Conservation (phyloP, 2,888 invertebrate genomes). For the Agriopis aurantiaria region DNA sequence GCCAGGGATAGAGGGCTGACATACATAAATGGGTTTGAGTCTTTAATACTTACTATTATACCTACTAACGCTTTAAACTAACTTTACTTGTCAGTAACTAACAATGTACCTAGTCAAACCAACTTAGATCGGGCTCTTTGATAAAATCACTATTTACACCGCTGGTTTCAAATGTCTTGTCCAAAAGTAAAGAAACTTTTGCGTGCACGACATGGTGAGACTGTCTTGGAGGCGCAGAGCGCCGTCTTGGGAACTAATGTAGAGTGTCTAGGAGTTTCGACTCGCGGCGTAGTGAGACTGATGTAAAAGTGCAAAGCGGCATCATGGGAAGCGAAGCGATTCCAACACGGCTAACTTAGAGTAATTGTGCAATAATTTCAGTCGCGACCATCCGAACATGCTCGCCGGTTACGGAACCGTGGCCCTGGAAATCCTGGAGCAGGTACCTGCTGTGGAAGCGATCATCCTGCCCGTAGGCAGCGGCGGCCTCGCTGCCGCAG, state of each 20-base stretch:
- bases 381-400: slow-evolving; percentile 97
- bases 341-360: background rate
- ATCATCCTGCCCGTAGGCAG: slow-evolving; percentile 96
- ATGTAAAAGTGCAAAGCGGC: no score
- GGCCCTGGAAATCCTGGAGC: slow-evolving; percentile 96
- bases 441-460: slow-evolving; percentile 94
- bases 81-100: no score
- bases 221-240: no score
- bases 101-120: no score
- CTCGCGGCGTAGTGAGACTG: no score
- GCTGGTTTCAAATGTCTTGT: no score
- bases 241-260: no score
- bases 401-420: slow-evolving; percentile 97
- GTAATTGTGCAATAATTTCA: slow-evolving; percentile 59
- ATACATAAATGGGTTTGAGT: slow-evolving; percentile 88
- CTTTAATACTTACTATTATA: background rate
- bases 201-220: background rate
- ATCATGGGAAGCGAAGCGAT: background rate
- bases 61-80: no score
- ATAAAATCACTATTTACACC: no score
- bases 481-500: slow-evolving; percentile 95
- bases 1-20: slow-evolving; percentile 86
- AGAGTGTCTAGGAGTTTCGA: no score
- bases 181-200: no score
- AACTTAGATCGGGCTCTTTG: no score